Base-by-base conservation (phyloP, 2,888 invertebrate genomes). In the Noctua pronuba region DNA sequence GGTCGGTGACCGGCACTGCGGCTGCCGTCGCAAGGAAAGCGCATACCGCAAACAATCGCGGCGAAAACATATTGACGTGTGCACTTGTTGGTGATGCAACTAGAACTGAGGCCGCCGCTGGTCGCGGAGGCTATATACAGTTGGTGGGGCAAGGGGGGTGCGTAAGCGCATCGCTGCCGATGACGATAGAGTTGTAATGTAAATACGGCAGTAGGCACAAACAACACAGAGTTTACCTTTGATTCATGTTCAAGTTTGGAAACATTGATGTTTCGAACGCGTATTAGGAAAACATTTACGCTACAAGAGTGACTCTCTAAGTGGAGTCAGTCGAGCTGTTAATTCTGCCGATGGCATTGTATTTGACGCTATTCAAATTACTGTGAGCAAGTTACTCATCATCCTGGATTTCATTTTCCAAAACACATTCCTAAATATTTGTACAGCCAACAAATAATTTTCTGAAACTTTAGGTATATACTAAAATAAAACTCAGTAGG, bases 111-210 rank as follows among this genome's bases (percentile, higher is more conserved):
- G 93, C 92, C 92, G 90, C 92, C 93, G 94, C 92, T 90, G 89
- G 86, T 89, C 91, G 90, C 79, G 91, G 87, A 94, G 94, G 94
- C 95, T 96, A 94, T 96, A 96, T 96, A 96, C 92, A 88, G 88
- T 88, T 90, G 90, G 93, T 82, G 93, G 92, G 94, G 93, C 88
- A 89, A 41, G 91, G 90, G 92, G 90, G 92, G 92, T 92, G 93
- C 92, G 94, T 91, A 87, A 89, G 94, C 95, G 95, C 95, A 94
- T 94, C 95, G 91, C 88, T 91, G 92, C 86, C 90, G 91, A 89
- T 91, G 87, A 85, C 90, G 91, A 92, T 92, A 90, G 88, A 89
- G 85, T 88, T 86, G 46, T 81, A 78, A 79, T 78, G 70, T 85
- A 86, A 82, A 88, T 90, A 93, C 93, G 80, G 76, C 88, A 82